A percentile compares a stretch with the other conserved stretches of the same genome.
phyloP scores from a whole-genome alignment of 2,888 invertebrate species.

The Chloroclystis v-ata region DNA sequence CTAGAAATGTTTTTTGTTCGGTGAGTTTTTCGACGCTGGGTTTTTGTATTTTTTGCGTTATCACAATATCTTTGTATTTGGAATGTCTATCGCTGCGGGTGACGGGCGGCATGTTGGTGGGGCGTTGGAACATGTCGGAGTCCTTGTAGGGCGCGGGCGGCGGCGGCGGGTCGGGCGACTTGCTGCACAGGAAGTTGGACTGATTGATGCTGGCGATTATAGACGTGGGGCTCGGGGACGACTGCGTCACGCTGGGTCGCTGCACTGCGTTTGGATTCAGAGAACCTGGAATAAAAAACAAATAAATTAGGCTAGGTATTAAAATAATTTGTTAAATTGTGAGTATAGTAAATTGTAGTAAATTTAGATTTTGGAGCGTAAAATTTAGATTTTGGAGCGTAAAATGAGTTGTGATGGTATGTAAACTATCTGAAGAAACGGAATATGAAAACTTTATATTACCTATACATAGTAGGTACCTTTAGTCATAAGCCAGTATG shows the following conservation, averaged over 20 bases:
- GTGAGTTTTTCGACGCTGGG: no score
- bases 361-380: no score
- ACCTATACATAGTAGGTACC: no score
- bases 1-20: slow-evolving; percentile 27
- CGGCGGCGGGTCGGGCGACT: slow-evolving; percentile 39
- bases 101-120: slow-evolving; percentile 30
- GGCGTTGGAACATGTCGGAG: slow-evolving; percentile 40
- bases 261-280: slow-evolving; percentile 52
- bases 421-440: no score
- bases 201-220: slow-evolving; percentile 71
- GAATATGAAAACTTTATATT: no score
- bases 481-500: no score
- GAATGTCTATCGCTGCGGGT: slow-evolving; percentile 33
- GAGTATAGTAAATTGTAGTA: no score
- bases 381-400: no score
- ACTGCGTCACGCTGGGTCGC: slow-evolving; percentile 57
- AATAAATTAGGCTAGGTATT: background rate
- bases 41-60: slow-evolving; percentile 43
- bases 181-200: slow-evolving; percentile 66
- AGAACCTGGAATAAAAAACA: slow-evolving; percentile 35
- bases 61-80: slow-evolving; percentile 53
- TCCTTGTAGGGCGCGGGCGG: slow-evolving; percentile 35
- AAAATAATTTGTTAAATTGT: no score
- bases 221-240: slow-evolving; percentile 71
- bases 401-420: no score